A percentile compares a stretch with the other conserved stretches of the same genome.
phyloP scores from a whole-genome alignment of 2,113 vertebrate species.

The Struthio camelus region DNA sequence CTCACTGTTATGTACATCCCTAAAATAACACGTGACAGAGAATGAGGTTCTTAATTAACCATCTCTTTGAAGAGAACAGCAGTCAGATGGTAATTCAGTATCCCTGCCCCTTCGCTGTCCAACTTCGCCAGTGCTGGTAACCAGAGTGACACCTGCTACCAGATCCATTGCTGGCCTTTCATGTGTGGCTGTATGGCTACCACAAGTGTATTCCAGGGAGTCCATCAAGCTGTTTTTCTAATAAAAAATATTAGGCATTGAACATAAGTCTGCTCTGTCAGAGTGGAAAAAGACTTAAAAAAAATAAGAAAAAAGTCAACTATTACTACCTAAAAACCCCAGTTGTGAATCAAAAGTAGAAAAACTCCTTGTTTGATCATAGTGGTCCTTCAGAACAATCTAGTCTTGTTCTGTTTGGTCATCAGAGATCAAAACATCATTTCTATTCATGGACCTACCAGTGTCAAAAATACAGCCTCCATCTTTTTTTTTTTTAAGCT shows the following conservation, averaged over 20 bases:
- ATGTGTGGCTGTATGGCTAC: neutral
- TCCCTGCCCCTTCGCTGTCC: rapidly evolving
- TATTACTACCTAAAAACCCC: neutral
- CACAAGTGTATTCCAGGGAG: neutral
- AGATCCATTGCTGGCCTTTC: neutral
- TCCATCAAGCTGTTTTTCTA: neutral
- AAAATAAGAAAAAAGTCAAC: neutral
- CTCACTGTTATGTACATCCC: rapidly evolving
- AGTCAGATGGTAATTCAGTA: neutral
- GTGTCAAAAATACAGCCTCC: neutral
- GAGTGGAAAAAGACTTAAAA: neutral
- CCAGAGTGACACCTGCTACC: neutral
- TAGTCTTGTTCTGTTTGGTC: neutral
- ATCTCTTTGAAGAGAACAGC: rapidly evolving
- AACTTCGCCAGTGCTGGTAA: neutral
- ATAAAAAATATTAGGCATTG: neutral
- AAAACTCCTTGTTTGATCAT: neutral
- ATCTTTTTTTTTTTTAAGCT: neutral
- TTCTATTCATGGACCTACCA: neutral
- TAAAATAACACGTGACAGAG: neutral
- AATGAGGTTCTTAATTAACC: rapidly evolving
- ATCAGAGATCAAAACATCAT: neutral
- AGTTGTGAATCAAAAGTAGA: neutral
- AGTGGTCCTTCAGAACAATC: neutral
- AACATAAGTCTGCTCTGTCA: neutral